Base-by-base conservation (phyloP, 2,888 invertebrate species). In the Pristionchus japonicus region DNA sequence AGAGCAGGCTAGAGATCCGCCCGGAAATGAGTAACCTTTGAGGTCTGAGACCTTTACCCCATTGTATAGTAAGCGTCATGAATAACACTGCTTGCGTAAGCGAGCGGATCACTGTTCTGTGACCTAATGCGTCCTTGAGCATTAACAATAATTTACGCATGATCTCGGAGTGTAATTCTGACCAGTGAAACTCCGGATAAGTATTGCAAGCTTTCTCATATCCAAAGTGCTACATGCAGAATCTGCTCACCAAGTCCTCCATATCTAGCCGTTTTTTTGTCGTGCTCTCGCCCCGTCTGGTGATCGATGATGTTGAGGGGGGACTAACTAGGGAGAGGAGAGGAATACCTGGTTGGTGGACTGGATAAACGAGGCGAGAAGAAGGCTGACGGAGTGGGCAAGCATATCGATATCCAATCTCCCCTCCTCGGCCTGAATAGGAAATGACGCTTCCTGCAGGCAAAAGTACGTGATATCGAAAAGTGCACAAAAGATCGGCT, bases 291-390 rank as follows among this genome's bases (percentile, higher is more conserved):
- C 57, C 57, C 52, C 52, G 20, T 70, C 70, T 34, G 34, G 40
- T 70, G 70, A 70, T 70, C 37, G 70, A 70, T 40, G 70, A 20
- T 70, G 70, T 34, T n/a, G n/a, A n/a, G n/a, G n/a, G n/a, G n/a
- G n/a, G n/a, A n/a, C n/a, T n/a, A n/a, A n/a, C n/a, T 37, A 23
- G 57, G 23, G 34, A 34, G 34, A 70, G 37, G 15, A 37, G 37
- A 9, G 23, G 70, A 34, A 34, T 37, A 77, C 77, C 77, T 77
- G 77, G 77, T 77, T 77, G 40, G 77, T 77, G 43, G 77, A 77
- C n/a, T 77, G 77, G 27, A 47, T 47, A 77, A 77, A 43, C 47
- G 70, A 70, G 20, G 37, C 37, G 70, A 77, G 77, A 34, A 77
- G 47, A 47, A 77, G 77, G 43, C 43, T 27, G 77, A 77, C 43